A percentile compares a stretch with the other conserved stretches of the same genome.
Conservation (phyloP, 2,888 invertebrate genomes). For the Torymus texanus region DNA sequence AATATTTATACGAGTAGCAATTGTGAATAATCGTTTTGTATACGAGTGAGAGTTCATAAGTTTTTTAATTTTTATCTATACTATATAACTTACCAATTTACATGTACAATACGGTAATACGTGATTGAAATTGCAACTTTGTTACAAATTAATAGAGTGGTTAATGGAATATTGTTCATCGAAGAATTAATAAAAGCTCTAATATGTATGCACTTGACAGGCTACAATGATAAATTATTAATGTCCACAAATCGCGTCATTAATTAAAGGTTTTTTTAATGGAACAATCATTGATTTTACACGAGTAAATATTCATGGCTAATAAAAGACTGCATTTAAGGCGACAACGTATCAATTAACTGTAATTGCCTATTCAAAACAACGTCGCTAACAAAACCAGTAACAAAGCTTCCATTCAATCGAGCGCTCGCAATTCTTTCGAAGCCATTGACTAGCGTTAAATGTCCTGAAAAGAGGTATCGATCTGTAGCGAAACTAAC, state of each 20-base stretch:
- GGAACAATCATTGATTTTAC: not conserved
- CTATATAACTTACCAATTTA: no score
- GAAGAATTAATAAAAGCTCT: not conserved
- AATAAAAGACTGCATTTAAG: conserved; percentile 23
- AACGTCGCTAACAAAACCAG: not conserved
- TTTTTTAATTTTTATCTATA: no score
- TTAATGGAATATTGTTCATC: no score
- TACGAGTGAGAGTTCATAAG: no score
- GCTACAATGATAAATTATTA: not conserved
- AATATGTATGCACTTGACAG: not conserved
- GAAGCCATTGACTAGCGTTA: no score
- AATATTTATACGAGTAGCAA: no score
- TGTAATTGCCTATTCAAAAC: conserved; percentile 27
- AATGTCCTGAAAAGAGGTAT: not conserved
- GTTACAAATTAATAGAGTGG: no score
- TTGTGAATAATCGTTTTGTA: no score
- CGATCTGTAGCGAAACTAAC: not conserved
- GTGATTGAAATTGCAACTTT: no score
- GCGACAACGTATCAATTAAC: conserved; percentile 27
- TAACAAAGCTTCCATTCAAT: conserved; percentile 6
- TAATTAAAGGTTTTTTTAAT: not conserved
- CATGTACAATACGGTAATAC: no score
- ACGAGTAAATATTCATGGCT: not conserved
- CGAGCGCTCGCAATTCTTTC: not conserved
- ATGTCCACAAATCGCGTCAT: not conserved